Conservation (phyloP, 2,888 invertebrate genomes). For the Daptonema setosum region DNA sequence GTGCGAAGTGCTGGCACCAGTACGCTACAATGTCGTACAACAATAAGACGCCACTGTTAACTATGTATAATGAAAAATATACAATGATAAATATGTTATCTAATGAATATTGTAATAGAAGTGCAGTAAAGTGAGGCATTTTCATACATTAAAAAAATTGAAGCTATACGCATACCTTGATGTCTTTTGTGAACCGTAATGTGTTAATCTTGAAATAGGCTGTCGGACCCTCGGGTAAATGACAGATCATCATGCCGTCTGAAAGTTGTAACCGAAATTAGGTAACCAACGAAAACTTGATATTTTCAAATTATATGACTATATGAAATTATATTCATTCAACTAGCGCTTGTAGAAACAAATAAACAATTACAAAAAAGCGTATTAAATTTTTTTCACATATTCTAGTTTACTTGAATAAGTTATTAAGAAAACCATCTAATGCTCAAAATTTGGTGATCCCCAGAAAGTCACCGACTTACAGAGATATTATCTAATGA, state of each 20-base stretch:
- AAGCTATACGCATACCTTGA: slow-evolving; percentile 35
- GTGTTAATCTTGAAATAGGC: slow-evolving; percentile 82
- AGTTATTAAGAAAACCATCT: neutral
- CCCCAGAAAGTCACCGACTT: too few relatives aligned
- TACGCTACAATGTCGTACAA: slow-evolving; percentile 21
- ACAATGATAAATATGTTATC: too few relatives aligned
- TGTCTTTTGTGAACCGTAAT: slow-evolving; percentile 65
- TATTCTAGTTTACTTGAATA: neutral
- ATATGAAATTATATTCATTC: too few relatives aligned
- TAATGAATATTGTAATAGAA: too few relatives aligned
- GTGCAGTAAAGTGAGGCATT: neutral
- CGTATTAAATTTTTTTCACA: slow-evolving; percentile 3
- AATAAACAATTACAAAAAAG: slow-evolving; percentile 3
- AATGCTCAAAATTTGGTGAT: neutral
- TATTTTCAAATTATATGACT: too few relatives aligned
- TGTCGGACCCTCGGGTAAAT: slow-evolving; percentile 86
- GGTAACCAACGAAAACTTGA: neutral
- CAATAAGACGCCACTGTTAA: too few relatives aligned
- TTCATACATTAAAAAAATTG: neutral
- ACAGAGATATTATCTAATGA: too few relatives aligned
- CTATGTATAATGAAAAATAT: neutral
- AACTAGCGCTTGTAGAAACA: slow-evolving; percentile 1
- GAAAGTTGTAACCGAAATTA: slow-evolving; percentile 7
- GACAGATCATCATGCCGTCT: slow-evolving; percentile 73
- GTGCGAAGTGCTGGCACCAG: slow-evolving; percentile 53